Conservation (phyloP, 2,888 invertebrate genomes). For the Protodeltote pygarga region DNA sequence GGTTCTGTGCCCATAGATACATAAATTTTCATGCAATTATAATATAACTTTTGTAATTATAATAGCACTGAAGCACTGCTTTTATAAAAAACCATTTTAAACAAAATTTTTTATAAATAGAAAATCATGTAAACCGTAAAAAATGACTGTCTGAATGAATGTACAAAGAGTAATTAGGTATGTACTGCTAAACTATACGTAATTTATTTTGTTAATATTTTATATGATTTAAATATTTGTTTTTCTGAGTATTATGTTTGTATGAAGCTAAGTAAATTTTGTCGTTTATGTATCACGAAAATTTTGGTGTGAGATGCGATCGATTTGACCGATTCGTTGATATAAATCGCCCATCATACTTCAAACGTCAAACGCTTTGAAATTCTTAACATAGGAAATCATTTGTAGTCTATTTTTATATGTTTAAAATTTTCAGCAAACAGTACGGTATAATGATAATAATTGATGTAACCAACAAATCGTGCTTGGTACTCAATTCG, state of each 20-base stretch:
- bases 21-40: too few relatives aligned
- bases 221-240: slow-evolving; percentile 1
- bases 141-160: too few relatives aligned
- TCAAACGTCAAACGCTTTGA: background rate
- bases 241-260: slow-evolving; percentile 1
- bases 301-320: background rate
- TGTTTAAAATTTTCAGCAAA: too few relatives aligned
- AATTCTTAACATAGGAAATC: too few relatives aligned
- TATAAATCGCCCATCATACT: background rate
- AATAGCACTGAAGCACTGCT: too few relatives aligned
- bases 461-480: too few relatives aligned
- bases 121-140: background rate
- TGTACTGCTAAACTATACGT: slow-evolving; percentile 18
- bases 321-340: background rate
- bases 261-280: background rate
- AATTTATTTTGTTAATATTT: slow-evolving; percentile 25
- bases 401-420: too few relatives aligned
- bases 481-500: too few relatives aligned
- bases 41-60: too few relatives aligned
- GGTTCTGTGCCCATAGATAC: too few relatives aligned
- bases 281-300: background rate
- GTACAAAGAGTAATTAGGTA: slow-evolving; percentile 20
- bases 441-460: too few relatives aligned
- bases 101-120: background rate
- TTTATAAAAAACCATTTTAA: too few relatives aligned